A percentile compares a stretch with the other conserved stretches of the same genome.
Evolutionary conservation across 2,797 vertebrate species (phyloP).

Genomic region (Morus bassanus): DNA sequence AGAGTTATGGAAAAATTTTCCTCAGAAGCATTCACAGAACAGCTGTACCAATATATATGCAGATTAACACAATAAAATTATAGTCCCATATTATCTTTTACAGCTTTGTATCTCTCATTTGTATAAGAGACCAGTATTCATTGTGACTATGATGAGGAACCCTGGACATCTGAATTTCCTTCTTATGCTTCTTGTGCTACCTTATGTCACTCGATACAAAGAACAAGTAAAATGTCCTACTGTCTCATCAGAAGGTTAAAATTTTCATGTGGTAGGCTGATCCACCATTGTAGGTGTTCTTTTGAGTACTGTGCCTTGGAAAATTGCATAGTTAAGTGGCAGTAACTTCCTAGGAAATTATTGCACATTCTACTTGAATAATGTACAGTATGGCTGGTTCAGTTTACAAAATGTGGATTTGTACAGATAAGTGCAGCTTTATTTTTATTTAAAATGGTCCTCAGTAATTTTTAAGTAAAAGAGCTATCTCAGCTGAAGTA

Average conservation of each 20-base stretch:
- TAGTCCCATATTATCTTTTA: not conserved
- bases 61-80: slow-evolving; percentile 79
- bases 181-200: not conserved
- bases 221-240: not conserved
- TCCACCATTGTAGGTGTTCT: not conserved
- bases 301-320: not conserved
- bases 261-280: not conserved
- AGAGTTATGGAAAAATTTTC: slow-evolving; percentile 91
- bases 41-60: slow-evolving; percentile 84
- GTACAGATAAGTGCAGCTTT: not conserved
- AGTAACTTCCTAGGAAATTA: not conserved
- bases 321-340: not conserved
- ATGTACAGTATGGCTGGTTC: not conserved
- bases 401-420: not conserved
- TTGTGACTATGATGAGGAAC: not conserved
- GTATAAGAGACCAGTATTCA: not conserved
- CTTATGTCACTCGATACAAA: not conserved
- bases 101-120: not conserved
- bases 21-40: slow-evolving; percentile 87
- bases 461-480: not conserved
- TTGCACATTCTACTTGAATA: not conserved
- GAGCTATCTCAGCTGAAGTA: not conserved
- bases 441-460: not conserved
- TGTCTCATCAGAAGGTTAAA: not conserved
- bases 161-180: not conserved